Percentiles rank a stretch among this genome's conserved stretches.
Evolutionary conservation across 2,888 invertebrate genomes (phyloP).

Genomic region (Polydesmus complanatus): DNA sequence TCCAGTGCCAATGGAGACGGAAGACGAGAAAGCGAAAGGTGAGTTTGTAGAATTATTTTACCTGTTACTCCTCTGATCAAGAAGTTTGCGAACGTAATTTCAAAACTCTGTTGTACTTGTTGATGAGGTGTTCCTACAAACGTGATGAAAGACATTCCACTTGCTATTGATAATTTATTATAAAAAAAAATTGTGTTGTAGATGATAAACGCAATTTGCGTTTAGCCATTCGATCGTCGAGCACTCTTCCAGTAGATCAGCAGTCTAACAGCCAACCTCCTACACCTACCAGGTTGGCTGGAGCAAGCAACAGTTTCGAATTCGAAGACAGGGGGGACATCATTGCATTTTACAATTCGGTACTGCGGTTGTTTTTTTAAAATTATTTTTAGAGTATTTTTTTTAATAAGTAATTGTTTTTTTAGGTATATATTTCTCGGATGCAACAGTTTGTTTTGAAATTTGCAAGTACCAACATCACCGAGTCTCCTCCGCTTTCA

Average conservation of each 20-base stretch:
- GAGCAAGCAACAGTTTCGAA: constrained; percentile 38
- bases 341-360: constrained; percentile 85
- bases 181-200: constrained; percentile 24
- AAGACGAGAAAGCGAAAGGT: constrained; percentile 21
- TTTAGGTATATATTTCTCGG: constrained; percentile 56
- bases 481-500: constrained; percentile 44
- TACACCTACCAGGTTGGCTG: constrained; percentile 43
- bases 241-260: constrained; percentile 35
- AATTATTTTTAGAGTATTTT: neutral
- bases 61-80: no score
- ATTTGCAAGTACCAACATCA: constrained; percentile 38
- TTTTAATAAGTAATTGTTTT: constrained; percentile 8
- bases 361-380: constrained; percentile 17
- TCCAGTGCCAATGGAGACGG: constrained; percentile 27
- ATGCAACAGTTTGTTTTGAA: constrained; percentile 64
- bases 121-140: no score
- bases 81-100: no score
- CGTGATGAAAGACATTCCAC: no score
- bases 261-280: constrained; percentile 39
- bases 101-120: no score
- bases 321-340: constrained; percentile 64
- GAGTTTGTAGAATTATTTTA: neutral
- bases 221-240: constrained; percentile 33
- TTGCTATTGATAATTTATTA: neutral
- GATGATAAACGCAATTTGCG: constrained; percentile 29